Base-by-base conservation (phyloP, 2,113 vertebrate species). In the Dolichallabes microphthalmus region DNA sequence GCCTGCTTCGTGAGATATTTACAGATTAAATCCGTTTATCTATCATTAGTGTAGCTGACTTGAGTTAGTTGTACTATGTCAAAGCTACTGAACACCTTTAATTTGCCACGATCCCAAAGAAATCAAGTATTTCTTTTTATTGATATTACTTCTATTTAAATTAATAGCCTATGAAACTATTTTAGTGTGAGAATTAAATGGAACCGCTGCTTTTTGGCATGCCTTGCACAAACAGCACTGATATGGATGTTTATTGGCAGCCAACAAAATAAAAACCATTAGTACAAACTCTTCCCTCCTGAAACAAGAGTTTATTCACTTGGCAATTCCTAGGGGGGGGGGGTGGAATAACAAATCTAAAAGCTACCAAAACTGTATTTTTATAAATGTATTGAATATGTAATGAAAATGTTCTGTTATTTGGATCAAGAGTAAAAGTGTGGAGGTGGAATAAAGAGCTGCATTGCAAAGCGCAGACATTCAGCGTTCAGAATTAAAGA, bases 401-500 rank as follows among this genome's bases (percentile, higher is more conserved):
- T 79, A 35, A 78, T 78, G 19, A 79, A 78, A 32, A 79, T 60
- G 20, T 60, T 79, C 55, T 32, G 32, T 78, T 60, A 79, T 60
- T 58, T 22, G 17, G 30, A 58, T 79, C 55, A 79, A 60, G 52
- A 60, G 76, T 55, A 60, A 60, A 60, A 60, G 76, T 60, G 76
- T 79, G 76, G 55, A 79, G 76, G 76, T 22, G 76, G 76, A 79
- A 60, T 79, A 79, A 79, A 60, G 32, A 79, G 30, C 55, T 79
- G 57, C 30, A 60, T 8, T 55, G 53, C 27, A 32, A 77, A 57
- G 15, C 8, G 30, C 9, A 78, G 55, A 30, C 76, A 60, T 25
- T 25, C 57, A 60, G 25, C 60, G 25, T 79, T 60, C 57, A 39
- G 19, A 35, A 58, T 78, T 5, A 79, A 79, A 60, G 11, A 58